Evolutionary conservation across 2,888 invertebrate species (phyloP).

Genomic region (Pyrgus malvae): DNA sequence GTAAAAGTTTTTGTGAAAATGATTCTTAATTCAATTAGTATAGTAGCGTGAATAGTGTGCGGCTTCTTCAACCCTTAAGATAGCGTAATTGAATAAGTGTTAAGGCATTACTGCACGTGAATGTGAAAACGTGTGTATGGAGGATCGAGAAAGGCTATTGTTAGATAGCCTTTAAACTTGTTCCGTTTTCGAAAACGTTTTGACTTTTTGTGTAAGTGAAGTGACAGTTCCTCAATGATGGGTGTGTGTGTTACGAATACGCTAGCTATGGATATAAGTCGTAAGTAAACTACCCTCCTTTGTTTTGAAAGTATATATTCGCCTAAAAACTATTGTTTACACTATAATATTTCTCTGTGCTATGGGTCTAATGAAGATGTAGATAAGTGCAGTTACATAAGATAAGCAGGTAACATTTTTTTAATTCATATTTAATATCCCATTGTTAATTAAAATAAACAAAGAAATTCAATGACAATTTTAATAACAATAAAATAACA

Average conservation of each 20-base stretch:
- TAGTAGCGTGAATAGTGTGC: conserved; percentile 10
- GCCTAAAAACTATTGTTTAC: no score
- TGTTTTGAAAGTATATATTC: no score
- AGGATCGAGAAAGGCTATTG: conserved; percentile 4
- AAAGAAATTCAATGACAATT: no score
- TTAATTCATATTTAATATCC: no score
- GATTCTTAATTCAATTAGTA: conserved; percentile 3
- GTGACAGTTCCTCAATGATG: conserved; percentile 42
- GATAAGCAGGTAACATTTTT: no score
- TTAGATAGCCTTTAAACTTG: conserved; percentile 1
- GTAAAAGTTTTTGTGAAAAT: conserved; percentile 9
- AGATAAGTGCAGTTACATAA: no score
- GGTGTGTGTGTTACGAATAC: conserved; percentile 69
- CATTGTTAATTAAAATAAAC: no score
- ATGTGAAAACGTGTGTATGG: not conserved
- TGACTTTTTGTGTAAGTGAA: not conserved
- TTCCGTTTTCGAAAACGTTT: not conserved
- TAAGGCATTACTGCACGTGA: conserved; percentile 17
- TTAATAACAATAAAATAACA: no score
- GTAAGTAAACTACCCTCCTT: conserved; percentile 52
- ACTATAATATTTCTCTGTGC: no score
- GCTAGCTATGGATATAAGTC: conserved; percentile 71
- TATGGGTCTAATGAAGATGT: no score
- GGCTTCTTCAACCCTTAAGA: conserved; percentile 25
- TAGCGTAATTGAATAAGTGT: conserved; percentile 21